These are phyloP conservation scores for Hylyphantes graminicola DNA, from an alignment of 1,140 invertebrate genomes.

Conservation along the genomic window DNA sequence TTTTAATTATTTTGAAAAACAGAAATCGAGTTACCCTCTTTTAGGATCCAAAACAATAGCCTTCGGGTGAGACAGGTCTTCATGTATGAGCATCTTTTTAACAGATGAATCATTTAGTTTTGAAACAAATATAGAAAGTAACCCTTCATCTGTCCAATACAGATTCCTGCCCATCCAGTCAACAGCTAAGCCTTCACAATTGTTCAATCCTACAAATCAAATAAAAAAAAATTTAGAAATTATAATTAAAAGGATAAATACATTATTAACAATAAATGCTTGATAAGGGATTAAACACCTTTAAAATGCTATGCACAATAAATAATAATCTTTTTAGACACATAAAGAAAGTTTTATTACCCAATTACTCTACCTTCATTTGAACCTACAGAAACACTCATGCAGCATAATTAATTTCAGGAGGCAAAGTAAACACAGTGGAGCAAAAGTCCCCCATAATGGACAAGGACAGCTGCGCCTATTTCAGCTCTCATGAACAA, in stretches of 20 bases:
- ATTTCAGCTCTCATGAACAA: no score
- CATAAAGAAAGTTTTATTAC: no score
- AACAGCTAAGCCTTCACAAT: slow-evolving; percentile 83
- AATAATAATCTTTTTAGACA: no score
- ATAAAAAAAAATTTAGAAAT: neutral
- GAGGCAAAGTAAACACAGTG: no score
- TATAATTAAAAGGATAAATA: neutral
- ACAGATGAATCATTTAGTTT: slow-evolving; percentile 71
- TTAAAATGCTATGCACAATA: no score
- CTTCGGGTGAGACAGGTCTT: slow-evolving; percentile 72
- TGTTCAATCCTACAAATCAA: slow-evolving; percentile 68
- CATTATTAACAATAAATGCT: no score
- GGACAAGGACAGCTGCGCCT: no score
- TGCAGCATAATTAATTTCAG: no score
- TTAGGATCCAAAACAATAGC: slow-evolving; percentile 79
- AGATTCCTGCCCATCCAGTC: slow-evolving; percentile 86
- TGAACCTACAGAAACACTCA: no score
- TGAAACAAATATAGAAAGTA: slow-evolving; percentile 74
- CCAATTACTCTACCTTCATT: no score
- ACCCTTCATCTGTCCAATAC: slow-evolving; percentile 83
- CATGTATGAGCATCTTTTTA: slow-evolving; percentile 72
- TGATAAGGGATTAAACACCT: no score
- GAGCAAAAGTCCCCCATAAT: no score
- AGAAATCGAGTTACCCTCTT: slow-evolving; percentile 65
- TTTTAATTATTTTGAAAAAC: neutral